Conservation (phyloP, 2,797 vertebrate genomes). For the Microchirus variegatus region DNA sequence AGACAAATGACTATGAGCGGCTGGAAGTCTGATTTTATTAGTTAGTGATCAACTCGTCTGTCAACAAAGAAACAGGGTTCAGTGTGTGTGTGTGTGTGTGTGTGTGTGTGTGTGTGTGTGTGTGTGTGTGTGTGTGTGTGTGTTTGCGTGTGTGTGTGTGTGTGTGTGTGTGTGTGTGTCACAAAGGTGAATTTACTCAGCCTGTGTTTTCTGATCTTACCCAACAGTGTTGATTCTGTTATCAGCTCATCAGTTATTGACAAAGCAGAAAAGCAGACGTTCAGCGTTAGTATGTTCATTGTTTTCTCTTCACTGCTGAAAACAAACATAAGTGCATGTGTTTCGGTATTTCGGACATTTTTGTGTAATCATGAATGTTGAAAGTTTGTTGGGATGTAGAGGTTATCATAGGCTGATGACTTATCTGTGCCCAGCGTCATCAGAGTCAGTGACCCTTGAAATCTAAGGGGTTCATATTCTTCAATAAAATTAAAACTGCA, state of each 20-base stretch:
- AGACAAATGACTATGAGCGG: not conserved
- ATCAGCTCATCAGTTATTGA: not conserved
- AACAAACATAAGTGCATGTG: too few relatives aligned
- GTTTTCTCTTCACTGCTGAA: not conserved
- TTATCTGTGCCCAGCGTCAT: too few relatives aligned
- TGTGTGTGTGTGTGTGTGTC: constrained; percentile 7
- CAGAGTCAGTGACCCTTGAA: too few relatives aligned
- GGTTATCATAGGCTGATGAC: too few relatives aligned
- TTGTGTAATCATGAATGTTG: too few relatives aligned
- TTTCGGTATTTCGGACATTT: too few relatives aligned
- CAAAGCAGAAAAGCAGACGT: not conserved
- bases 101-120: too few relatives aligned
- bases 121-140: too few relatives aligned
- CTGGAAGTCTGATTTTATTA: not conserved
- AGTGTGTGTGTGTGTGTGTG: too few relatives aligned
- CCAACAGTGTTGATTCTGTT: constrained; percentile 29
- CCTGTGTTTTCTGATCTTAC: constrained; percentile 50
- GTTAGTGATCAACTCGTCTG: constrained; percentile 24
- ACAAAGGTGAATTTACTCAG: constrained; percentile 58
- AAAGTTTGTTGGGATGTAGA: too few relatives aligned
- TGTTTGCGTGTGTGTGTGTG: not conserved
- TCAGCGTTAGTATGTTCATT: not conserved
- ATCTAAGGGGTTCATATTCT: too few relatives aligned
- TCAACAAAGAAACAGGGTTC: not conserved
- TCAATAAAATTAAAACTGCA: too few relatives aligned